Conservation (phyloP, 2,888 invertebrate genomes). For the Brenthis daphne region DNA sequence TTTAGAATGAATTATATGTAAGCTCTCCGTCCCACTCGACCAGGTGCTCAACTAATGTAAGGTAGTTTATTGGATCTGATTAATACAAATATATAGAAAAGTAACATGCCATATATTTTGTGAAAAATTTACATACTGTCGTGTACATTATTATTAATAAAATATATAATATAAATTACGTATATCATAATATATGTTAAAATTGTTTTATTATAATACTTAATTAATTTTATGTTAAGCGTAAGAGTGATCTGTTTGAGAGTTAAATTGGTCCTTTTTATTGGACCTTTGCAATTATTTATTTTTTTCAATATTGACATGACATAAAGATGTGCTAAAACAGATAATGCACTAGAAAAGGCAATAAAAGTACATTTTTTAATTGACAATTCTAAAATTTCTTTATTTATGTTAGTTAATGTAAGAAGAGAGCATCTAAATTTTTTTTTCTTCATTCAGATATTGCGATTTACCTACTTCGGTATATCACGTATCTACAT, state of each 20-base stretch:
- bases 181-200: conserved; percentile 43
- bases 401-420: no score
- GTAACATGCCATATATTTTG: conserved; percentile 81
- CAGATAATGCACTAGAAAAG: no score
- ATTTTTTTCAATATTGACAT: no score
- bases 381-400: no score
- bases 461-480: no score
- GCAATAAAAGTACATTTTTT: no score
- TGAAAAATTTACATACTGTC: conserved; percentile 65
- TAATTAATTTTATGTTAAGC: conserved; percentile 44
- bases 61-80: conserved; percentile 58
- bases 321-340: no score
- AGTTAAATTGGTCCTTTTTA: not conserved
- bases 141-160: conserved; percentile 59
- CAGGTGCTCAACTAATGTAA: conserved; percentile 54
- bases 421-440: no score
- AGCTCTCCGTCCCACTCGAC: conserved; percentile 27
- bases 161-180: conserved; percentile 50
- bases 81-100: conserved; percentile 55
- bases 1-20: not conserved
- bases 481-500: no score
- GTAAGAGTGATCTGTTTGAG: conserved; percentile 38
- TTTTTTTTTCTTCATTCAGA: no score
- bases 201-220: conserved; percentile 31
- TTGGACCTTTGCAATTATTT: no score